Percentiles rank a stretch among this genome's conserved stretches.
Evolutionary conservation across 92 coral and sea anemone species (phyloP).

Genomic region (Nematostella vectensis): DNA sequence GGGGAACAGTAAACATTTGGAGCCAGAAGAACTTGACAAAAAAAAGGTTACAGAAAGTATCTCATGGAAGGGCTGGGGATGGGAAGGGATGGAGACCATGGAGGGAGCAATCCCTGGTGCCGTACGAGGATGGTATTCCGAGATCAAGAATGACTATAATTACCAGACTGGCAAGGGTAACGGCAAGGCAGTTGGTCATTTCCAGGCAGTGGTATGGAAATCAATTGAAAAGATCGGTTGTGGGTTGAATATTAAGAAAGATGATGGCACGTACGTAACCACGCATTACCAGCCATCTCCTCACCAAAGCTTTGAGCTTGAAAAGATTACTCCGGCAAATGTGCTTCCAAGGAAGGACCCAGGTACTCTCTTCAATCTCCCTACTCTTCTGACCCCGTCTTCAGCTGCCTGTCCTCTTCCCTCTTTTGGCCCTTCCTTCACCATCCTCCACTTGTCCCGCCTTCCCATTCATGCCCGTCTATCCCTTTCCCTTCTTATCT

Average conservation of each 20-base stretch:
- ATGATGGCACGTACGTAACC: slow-evolving; percentile 46
- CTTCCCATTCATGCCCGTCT: too few species aligned
- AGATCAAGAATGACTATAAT: slow-evolving; percentile 37
- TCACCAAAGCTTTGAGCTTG: slow-evolving; percentile 22
- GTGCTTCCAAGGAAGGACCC: slow-evolving; percentile 23
- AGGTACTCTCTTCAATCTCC: slow-evolving; percentile 11
- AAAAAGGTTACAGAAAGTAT: slow-evolving; percentile 41
- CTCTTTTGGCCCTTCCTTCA: background rate
- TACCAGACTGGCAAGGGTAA: slow-evolving; percentile 34
- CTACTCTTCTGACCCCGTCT: background rate
- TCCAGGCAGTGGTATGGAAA: slow-evolving; percentile 54
- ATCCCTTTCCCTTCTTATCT: too few species aligned
- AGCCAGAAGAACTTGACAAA: slow-evolving; percentile 19
- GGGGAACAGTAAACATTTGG: slow-evolving; percentile 33
- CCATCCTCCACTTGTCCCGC: too few species aligned
- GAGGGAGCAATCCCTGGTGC: slow-evolving; percentile 61
- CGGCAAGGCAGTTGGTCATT: slow-evolving; percentile 39
- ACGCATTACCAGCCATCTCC: slow-evolving; percentile 42
- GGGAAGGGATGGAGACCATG: slow-evolving; percentile 49
- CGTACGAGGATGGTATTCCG: slow-evolving; percentile 48
- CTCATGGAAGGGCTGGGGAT: slow-evolving; percentile 52
- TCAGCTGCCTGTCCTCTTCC: background rate
- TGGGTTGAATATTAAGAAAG: slow-evolving; percentile 31
- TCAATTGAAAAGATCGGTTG: slow-evolving; percentile 30
- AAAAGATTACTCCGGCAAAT: slow-evolving; percentile 19